These are phyloP conservation scores for Tricholaema leucomelas DNA, from an alignment of 2,113 vertebrate genomes.

Conservation along the genomic window DNA sequence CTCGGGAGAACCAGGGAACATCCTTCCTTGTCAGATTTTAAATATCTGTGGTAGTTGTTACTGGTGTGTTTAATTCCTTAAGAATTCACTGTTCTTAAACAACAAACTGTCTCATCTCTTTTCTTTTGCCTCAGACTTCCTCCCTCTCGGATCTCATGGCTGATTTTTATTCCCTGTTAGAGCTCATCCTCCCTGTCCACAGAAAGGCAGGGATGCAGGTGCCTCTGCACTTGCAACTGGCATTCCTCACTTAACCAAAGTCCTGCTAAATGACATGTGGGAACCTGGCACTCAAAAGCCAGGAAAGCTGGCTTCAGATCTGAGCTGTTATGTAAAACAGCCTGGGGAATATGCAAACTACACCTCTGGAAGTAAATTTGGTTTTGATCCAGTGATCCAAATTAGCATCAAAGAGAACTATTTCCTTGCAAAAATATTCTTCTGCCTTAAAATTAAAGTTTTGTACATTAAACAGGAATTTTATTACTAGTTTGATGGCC, in stretches of 20 bases:
- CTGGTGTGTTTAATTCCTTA: neutral
- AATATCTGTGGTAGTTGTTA: neutral
- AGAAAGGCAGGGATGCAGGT: neutral
- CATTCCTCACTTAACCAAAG: neutral
- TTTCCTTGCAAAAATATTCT: conserved; percentile 47
- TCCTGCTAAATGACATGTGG: neutral
- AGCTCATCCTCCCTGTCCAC: neutral
- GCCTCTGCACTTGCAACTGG: neutral
- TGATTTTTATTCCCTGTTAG: neutral
- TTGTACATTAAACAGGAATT: neutral
- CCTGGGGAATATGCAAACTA: neutral
- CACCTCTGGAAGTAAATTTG: neutral
- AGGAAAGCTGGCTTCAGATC: neutral
- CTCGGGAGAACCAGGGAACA: neutral
- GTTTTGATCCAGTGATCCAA: neutral
- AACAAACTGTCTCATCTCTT: neutral
- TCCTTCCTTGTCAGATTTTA: neutral
- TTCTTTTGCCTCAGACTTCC: neutral
- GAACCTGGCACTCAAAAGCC: neutral
- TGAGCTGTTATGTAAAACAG: neutral
- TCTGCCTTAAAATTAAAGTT: neutral
- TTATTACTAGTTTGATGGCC: conserved; percentile 40
- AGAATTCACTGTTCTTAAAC: neutral
- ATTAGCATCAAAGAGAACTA: neutral
- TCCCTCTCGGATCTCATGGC: neutral